Evolutionary conservation across 2,888 invertebrate genomes (phyloP).

Genomic region (Stictocephala bisonia): DNA sequence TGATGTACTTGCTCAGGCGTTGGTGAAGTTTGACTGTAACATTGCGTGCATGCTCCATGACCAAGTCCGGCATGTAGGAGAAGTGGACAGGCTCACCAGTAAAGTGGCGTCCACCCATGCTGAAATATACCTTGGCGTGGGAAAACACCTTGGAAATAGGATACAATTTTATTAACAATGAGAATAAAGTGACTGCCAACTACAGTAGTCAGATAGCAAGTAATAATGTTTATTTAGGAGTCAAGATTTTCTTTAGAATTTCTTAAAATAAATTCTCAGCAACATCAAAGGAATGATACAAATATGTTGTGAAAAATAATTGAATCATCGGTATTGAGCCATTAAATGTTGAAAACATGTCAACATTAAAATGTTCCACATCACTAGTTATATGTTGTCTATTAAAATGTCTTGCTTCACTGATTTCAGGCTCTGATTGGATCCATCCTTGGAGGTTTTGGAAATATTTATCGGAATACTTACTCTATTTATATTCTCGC

Average conservation of each 20-base stretch:
- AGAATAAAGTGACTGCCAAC: background rate
- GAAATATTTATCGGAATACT: too few relatives aligned
- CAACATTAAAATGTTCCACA: too few relatives aligned
- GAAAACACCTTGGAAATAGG: constrained; percentile 74
- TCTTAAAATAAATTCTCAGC: too few relatives aligned
- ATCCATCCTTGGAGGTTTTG: too few relatives aligned
- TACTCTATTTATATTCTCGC: too few relatives aligned
- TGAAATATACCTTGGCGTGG: constrained; percentile 80
- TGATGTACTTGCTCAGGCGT: constrained; percentile 79
- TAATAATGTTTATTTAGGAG: background rate
- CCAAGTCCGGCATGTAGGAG: constrained; percentile 79
- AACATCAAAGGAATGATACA: too few relatives aligned
- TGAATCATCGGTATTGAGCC: too few relatives aligned
- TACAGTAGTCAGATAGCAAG: background rate
- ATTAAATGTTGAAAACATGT: too few relatives aligned
- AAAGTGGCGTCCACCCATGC: constrained; percentile 78
- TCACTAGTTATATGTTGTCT: too few relatives aligned
- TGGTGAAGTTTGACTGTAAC: constrained; percentile 84
- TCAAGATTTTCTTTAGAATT: background rate
- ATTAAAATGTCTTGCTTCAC: too few relatives aligned
- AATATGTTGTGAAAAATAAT: too few relatives aligned
- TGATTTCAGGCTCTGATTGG: too few relatives aligned
- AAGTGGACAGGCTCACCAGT: constrained; percentile 78
- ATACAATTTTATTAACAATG: background rate
- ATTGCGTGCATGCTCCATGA: constrained; percentile 82